A percentile compares a stretch with the other conserved stretches of the same genome.
These are phyloP conservation scores for Spodoptera frugiperda DNA, from an alignment of 1,140 invertebrate species.

Conservation along the genomic window DNA sequence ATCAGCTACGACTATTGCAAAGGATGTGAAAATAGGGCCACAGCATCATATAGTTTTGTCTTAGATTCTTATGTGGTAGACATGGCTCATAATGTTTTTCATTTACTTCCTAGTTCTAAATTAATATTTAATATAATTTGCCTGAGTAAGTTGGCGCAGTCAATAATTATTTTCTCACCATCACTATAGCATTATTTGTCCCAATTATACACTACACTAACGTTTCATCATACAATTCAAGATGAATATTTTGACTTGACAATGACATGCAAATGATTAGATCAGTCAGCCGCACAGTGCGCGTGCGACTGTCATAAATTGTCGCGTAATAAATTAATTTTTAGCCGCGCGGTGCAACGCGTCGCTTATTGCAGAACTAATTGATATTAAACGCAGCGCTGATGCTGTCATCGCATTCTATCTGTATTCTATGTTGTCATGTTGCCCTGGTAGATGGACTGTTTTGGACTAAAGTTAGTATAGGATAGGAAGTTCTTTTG, in stretches of 20 bases:
- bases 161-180: too few relatives aligned
- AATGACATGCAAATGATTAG: constrained; percentile 30
- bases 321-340: constrained; percentile 53
- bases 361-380: constrained; percentile 30
- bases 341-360: constrained; percentile 28
- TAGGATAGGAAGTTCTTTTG: neutral
- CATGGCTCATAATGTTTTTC: too few relatives aligned
- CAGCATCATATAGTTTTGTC: too few relatives aligned
- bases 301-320: constrained; percentile 33
- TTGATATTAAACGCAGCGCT: constrained; percentile 27
- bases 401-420: constrained; percentile 47
- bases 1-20: too few relatives aligned
- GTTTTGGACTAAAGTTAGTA: neutral
- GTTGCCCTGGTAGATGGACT: neutral
- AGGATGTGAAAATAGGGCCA: too few relatives aligned
- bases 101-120: too few relatives aligned
- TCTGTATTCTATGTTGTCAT: neutral
- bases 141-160: too few relatives aligned
- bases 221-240: too few relatives aligned
- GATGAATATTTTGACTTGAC: neutral
- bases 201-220: too few relatives aligned
- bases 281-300: constrained; percentile 26
- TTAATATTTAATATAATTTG: too few relatives aligned
- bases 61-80: too few relatives aligned
- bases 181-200: too few relatives aligned